Base-by-base conservation (phyloP, 2,113 vertebrate species). In the Herpetotheres cachinnans region DNA sequence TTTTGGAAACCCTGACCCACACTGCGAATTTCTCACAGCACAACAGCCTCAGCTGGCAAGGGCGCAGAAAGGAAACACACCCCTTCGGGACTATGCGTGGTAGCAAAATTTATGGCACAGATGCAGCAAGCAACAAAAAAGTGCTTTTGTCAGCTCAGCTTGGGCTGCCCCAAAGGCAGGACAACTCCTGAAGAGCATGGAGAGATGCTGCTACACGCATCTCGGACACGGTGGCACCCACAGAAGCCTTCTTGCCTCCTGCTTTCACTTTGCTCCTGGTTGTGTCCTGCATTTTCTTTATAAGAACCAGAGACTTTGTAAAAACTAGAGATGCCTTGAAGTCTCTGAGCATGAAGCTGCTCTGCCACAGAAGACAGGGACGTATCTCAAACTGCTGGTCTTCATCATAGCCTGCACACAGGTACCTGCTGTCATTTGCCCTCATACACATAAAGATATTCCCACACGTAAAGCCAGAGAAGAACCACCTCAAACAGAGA, bases 1-100 rank as follows among this genome's bases (percentile, higher is more conserved):
- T 11, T 54, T 65, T 65, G n/a, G 78, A 66, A 66, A 80, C 20
- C 62, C 34, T 38, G 71, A 76, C 34, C 87, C 79, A 61, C 71
- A 2, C 15, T 4, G 38, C 4, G 40, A 13, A 38, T 40, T 73
- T 59, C 59, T 46, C 69, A 22, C 22, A 22, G 49, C 65, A 65
- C 42, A 71, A 65, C 30, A 56, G 27, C 5, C 3, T 65, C 74
- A n/a, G 42, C 26, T 50, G 50, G 36, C 32, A 44, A n/a, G 24
- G 36, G 17, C 3, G 0, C 52, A 59, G 74, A 25, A 44, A 24
- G 38, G 32, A 85, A 65, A 36, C 16, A 11, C 32, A 24, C 10
- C 17, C 26, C 52, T 73, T 50, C 4, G 4, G 77, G 42, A 49
- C n/a, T 9, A 17, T 0, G 14, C 7, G 34, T 0, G 2, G 62